Base-by-base conservation (phyloP, 2,797 vertebrate genomes). In the Capromys pilorides region DNA sequence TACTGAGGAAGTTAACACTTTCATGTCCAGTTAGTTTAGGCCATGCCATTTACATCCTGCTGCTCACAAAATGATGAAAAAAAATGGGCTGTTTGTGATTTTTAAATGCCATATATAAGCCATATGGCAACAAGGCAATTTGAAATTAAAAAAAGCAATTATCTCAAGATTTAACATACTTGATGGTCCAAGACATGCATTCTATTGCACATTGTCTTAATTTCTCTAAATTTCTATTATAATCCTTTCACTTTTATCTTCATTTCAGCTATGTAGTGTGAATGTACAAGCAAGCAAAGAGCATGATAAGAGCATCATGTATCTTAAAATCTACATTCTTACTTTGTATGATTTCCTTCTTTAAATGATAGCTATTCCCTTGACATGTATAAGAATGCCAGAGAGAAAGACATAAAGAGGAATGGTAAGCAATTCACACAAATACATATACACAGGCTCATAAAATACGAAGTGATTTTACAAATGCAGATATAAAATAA, bases 21-120 rank as follows among this genome's bases (percentile, higher is more conserved):
- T 84, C 18, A 5, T 85, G 92, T 77, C 94, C 90, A 95, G 96
- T 95, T 96, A 96, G 71, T 66, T 83, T 80, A n/a, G 97, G 90
- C n/a, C 84, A n/a, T 62, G 86, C 87, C 73, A 49, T 88, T 96
- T 91, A 89, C 0, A 13, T 54, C 86, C 95, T 96, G 92, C 97
- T 97, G 19, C 88, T 97, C 81, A 41, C 2, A 1, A 8, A 86
- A 93, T 31, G 61, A 93, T 90, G 16, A 75, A n/a, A 95, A 94
- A 89, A 80, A 93, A 85, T 22, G 26, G 51, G 79, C 93, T 86
- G 95, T 31, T 66, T 96, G 83, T 90, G 87, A 86, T 19, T 86
- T 89, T 93, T 54, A 36, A 85, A 88, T 45, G 94, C 90, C 95
- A 97, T 88, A 59, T 3, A 88, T 0, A 75, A 88, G 90, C 61